These are phyloP conservation scores for Anoplopoma fimbria DNA, from an alignment of 2,113 vertebrate genomes.

Conservation along the genomic window DNA sequence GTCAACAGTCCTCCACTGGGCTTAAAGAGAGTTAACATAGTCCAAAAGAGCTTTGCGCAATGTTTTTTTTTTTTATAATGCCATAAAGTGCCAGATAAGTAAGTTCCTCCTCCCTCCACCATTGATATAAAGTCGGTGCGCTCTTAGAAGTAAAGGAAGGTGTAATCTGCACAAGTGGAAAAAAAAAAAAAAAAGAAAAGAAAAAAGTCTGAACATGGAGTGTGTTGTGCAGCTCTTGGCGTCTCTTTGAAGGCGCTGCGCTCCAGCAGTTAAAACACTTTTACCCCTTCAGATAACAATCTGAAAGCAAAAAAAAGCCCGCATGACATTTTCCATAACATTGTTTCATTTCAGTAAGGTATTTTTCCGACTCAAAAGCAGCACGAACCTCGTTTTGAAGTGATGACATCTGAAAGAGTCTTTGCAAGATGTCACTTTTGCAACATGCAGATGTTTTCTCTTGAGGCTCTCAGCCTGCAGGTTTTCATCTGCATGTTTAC, in stretches of 20 bases:
- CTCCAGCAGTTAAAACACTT: slow-evolving; percentile 11
- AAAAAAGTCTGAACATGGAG: not conserved
- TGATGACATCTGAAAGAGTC: slow-evolving; percentile 46
- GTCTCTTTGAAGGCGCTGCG: slow-evolving; percentile 52
- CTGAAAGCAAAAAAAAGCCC: no score
- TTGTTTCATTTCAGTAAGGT: not conserved
- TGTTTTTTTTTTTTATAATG: slow-evolving; percentile 19
- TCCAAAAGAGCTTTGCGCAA: slow-evolving; percentile 34
- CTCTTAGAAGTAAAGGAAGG: slow-evolving; percentile 15
- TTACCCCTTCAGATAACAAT: slow-evolving; percentile 43
- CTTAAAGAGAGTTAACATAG: not conserved
- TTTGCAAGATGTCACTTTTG: slow-evolving; percentile 51
- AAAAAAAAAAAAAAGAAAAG: not conserved
- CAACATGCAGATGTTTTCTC: slow-evolving; percentile 76
- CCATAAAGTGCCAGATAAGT: slow-evolving; percentile 35
- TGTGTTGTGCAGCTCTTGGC: not conserved
- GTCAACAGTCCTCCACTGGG: not conserved
- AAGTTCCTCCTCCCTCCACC: not conserved
- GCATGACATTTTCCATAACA: slow-evolving; percentile 14
- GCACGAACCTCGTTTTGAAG: not conserved
- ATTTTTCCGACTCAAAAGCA: not conserved
- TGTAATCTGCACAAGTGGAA: not conserved
- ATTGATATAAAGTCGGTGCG: not conserved
- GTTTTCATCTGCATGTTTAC: slow-evolving; percentile 63
- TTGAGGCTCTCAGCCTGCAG: slow-evolving; percentile 45